Base-by-base conservation (phyloP, 92 coral and sea anemone genomes). In the Parazoanthus darwini region DNA sequence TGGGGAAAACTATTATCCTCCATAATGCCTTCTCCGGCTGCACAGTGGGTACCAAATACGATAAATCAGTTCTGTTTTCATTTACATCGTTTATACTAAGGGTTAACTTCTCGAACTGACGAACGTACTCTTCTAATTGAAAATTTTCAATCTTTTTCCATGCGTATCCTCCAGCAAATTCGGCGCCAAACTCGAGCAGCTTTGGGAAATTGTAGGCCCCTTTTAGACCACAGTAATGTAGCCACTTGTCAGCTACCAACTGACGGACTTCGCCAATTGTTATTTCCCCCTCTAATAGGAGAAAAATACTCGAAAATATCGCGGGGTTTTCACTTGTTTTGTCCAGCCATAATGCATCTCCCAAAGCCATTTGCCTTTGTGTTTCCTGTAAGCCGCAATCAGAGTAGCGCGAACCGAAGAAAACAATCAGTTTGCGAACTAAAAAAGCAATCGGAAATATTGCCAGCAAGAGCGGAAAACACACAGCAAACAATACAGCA, bases 81-180 rank as follows among this genome's bases (percentile, higher is more conserved):
- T 82, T 90, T 71, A 90, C 70, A 56, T 86, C 85, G 51, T 37
- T 78, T 1, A 71, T 42, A 11, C 75, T 33, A 50, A 75, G 44
- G 4, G 81, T 54, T 25, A 86, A 75, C 14, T 82, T 89, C 35
- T 74, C 85, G 50, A 86, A 85, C 18, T 88, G 82, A 54, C 90
- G 74, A 15, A 93, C 90, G 59, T 86, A 73, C 42, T 92, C 80
- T 67, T 79, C 90, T 10, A 86, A 66, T 46, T 85, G 91, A 76
- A 93, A 90, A 88, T 89, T 85, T n/a, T 86, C 90, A 11, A 90
- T 48, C 77, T 90, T 89, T 86, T 88, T 92, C 98, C 98, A 95
- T 66, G 94, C 94, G 77, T 85, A 93, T 44, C 98, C 98, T 35
- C 87, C 82, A 76, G 93, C 67, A 36, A 92, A 56, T 36, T 91